Base-by-base conservation (phyloP, 2,888 invertebrate genomes). In the Argynnis bischoffii region DNA sequence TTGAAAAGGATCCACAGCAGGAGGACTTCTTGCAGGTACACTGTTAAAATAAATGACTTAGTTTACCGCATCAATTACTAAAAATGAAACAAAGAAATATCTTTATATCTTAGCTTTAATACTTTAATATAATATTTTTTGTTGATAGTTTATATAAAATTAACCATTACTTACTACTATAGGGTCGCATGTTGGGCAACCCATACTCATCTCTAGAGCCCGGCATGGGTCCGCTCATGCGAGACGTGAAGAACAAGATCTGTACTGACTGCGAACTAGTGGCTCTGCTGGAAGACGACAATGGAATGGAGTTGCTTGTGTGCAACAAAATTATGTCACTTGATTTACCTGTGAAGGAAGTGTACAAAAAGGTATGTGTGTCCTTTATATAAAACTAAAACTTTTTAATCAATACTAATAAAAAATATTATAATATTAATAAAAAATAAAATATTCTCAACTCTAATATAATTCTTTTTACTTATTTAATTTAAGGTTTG, bases 221-320 rank as follows among this genome's bases (percentile, higher is more conserved):
- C 0, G 99, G 99, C 8, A 94, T 99, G 78, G 99, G 99, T 0
- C 99, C 99, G 0, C 91, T 99, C 14, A 99, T 99, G 99, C 94
- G 99, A 51, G 99, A 99, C 85, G 98, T 99, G 13, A 99, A 99
- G 90, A 99, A 99, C 89, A 99, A 99, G 91, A 99, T 99, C 76
- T 98, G 98, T 83, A 97, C 97, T 57, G 99, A 99, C 89, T 99
- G 99, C 88, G 99, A 99, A 85, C 93, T 99, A 69, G 98, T 99
- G n/a, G 99, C 99, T 0, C 89, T 99, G 35, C 89, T 99, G 0
- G 99, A 99, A 83, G 99, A 99, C 86, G 99, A 99, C 87, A 99
- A 98, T 81, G 99, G 99, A 65, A 99, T 99, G 99, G 99, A 99
- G 85, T 93, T 99, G 74, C 94, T 99, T 46, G 99, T 99, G 8